Base-by-base conservation (phyloP, 1,140 invertebrate species). In the Homalodisca vitripennis region DNA sequence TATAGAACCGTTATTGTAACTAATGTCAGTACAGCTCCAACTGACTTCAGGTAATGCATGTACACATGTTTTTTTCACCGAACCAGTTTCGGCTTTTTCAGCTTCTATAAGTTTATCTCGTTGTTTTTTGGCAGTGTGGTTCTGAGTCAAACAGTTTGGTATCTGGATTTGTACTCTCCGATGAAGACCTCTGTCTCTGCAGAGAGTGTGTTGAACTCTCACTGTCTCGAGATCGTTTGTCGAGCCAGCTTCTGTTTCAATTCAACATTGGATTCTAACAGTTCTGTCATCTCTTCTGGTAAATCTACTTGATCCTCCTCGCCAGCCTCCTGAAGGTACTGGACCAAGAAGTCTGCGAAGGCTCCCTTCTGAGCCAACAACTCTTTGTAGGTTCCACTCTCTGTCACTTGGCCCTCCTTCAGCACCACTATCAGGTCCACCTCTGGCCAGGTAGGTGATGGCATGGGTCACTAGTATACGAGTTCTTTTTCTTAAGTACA, bases 31-130 rank as follows among this genome's bases (percentile, higher is more conserved):
- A 88, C 79, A 69, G 91, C 79, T 60, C 95, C 95, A 60, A 97
- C 91, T 26, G 92, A 92, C 76, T 86, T 88, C 69, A 97, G 82
- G 77, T 98, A 98, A 78, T 96, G 89, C 70, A 90, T 85, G 82
- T 98, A 98, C 0, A 98, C 94, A 69, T 83, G 79, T 84, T 90
- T 89, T 84, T 95, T 94, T 86, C 82, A 94, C 94, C 79, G 92
- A 92, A 72, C 94, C 94, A 10, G 92, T 96, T 86, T 97, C 92
- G 0, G 92, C 82, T 80, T 94, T 95, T 78, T 97, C 94, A 1
- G 82, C 83, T 81, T 96, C 92, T 74, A 97, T 95, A 1, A 97
- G 81, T 81, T 95, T 92, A 74, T 89, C 84, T 24, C 84, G 84
- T 22, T 76, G 73, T 81, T 75, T 69, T 81, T 79, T 64, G 26